Conservation (phyloP, 2,797 vertebrate species). For the Notoglanidium macrostoma region DNA sequence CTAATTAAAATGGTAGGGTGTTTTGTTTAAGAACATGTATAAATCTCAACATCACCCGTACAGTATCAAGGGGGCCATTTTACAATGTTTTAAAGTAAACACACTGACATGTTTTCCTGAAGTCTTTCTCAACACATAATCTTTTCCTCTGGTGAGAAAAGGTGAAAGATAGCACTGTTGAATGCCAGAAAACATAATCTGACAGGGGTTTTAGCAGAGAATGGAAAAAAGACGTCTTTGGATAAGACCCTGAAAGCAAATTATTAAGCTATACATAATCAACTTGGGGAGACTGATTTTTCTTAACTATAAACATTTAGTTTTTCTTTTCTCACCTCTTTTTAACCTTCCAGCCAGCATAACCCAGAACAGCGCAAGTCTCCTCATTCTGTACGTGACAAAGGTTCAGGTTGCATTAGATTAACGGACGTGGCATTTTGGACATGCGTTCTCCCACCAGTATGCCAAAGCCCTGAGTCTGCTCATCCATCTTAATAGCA, state of each 20-base stretch:
- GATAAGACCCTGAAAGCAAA: constrained; percentile 42
- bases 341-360: constrained; percentile 8
- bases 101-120: constrained; percentile 62
- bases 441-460: constrained; percentile 38
- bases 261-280: constrained; percentile 37
- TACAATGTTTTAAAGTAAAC: constrained; percentile 62
- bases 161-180: constrained; percentile 45
- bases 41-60: constrained; percentile 60
- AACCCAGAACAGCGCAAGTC: constrained; percentile 24
- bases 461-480: constrained; percentile 34
- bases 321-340: background rate
- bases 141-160: constrained; percentile 56
- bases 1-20: constrained; percentile 56
- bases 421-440: constrained; percentile 49
- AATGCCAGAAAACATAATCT: constrained; percentile 50
- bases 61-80: constrained; percentile 55
- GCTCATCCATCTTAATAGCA: constrained; percentile 57
- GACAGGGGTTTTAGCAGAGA: constrained; percentile 33
- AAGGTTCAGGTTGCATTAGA: constrained; percentile 51
- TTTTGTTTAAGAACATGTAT: constrained; percentile 54
- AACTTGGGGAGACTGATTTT: constrained; percentile 7
- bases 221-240: constrained; percentile 51
- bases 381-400: constrained; percentile 47
- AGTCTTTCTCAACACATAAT: constrained; percentile 61
- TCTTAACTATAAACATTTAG: background rate